These are phyloP conservation scores for Arge pagana DNA, from an alignment of 2,888 invertebrate species.

Conservation along the genomic window DNA sequence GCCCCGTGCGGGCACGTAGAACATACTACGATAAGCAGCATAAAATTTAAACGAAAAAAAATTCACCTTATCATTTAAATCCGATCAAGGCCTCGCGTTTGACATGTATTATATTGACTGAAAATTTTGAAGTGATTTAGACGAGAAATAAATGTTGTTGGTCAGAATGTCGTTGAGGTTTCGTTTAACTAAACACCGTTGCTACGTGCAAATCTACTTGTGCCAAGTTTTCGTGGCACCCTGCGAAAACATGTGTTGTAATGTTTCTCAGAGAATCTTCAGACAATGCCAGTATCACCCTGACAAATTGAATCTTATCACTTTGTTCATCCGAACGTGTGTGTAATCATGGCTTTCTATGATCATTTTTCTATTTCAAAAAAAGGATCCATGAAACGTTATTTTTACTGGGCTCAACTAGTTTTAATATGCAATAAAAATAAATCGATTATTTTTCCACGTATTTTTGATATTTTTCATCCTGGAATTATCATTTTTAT, in stretches of 20 bases:
- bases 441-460: too few species aligned
- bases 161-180: conserved; percentile 15
- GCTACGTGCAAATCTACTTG: background rate
- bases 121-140: conserved; percentile 1
- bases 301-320: conserved; percentile 36
- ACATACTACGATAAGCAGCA: conserved; percentile 14
- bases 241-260: conserved; percentile 6
- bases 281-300: conserved; percentile 30
- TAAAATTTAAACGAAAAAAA: background rate
- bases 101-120: background rate
- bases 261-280: conserved; percentile 23
- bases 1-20: conserved; percentile 11
- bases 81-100: background rate
- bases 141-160: conserved; percentile 4
- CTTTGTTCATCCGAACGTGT: conserved; percentile 24
- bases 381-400: too few species aligned
- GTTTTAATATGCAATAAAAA: too few species aligned
- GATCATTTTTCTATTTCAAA: too few species aligned
- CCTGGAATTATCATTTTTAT: too few species aligned
- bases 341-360: too few species aligned
- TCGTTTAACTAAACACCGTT: conserved; percentile 13
- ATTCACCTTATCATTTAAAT: conserved; percentile 3
- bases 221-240: conserved; percentile 1
- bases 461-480: too few species aligned
- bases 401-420: too few species aligned